Percentiles rank a stretch among this genome's conserved stretches.
Conservation (phyloP, 2,888 invertebrate species). For the Polyommatus icarus region DNA sequence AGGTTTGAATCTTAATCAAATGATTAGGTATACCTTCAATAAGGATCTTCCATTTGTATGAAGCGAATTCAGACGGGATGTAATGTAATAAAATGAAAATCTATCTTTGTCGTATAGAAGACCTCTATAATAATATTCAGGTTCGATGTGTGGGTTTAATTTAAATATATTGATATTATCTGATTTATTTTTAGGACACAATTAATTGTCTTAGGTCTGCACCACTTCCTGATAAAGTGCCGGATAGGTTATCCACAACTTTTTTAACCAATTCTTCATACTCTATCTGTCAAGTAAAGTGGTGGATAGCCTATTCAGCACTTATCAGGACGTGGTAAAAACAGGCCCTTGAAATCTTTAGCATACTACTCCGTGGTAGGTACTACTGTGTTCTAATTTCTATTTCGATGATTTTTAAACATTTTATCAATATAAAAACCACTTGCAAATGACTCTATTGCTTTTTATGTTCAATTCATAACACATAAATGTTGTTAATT, state of each 20-base stretch:
- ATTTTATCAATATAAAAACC: background rate
- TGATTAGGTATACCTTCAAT: background rate
- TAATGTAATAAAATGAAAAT: slow-evolving; percentile 14
- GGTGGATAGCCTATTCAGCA: too few species aligned
- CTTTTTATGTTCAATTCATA: background rate
- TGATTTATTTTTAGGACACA: background rate
- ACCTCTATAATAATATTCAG: background rate
- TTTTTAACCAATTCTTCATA: too few species aligned
- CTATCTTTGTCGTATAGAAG: background rate
- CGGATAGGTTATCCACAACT: too few species aligned
- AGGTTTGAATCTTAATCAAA: slow-evolving; percentile 34
- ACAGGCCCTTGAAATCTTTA: too few species aligned
- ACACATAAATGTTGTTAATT: too few species aligned
- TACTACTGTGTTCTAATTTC: too few species aligned
- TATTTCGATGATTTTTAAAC: background rate
- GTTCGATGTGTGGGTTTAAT: background rate
- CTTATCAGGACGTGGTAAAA: too few species aligned
- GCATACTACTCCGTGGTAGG: too few species aligned
- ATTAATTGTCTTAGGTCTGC: background rate
- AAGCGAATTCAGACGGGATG: background rate
- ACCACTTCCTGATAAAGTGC: too few species aligned
- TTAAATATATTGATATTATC: background rate
- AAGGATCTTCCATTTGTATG: slow-evolving; percentile 8
- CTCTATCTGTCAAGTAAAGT: too few species aligned
- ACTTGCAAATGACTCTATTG: background rate